Evolutionary conservation across 2,113 vertebrate genomes (phyloP), one percentile per base, ranked within the genome.

Genomic region (Naja naja): DNA sequence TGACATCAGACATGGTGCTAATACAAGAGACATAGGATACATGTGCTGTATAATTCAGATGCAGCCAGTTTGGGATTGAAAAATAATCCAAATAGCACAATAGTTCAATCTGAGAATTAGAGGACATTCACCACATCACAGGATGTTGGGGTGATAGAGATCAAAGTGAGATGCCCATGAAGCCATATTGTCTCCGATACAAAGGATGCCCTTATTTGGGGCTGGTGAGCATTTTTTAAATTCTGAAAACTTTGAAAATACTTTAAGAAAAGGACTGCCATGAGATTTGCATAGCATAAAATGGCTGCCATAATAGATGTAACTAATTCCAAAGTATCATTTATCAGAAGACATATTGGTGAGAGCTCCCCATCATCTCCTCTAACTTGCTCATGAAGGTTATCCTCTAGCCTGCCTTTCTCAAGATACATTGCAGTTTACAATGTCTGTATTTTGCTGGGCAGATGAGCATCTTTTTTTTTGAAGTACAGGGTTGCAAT

Each of bases 1-100:
- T 96, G 97, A 97, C 23, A 74, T 96, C 97, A 96, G 94, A 93
- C 1, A 93, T 94, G 39, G 53, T 16, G 88, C 45, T 93, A 93
- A 43, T 25, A 87, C 39, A 12, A 1, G 69, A 96, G 94, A n/a
- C 89, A 53, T 90, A 0, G 69, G 0, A 90, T 0, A 14, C 87
- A 30, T 0, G 0, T 92, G 74, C 74, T 69, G 56, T 23, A n/a
- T 81, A 22, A 81, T 53, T 16, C 27, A 64, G 27, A 58, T 39
- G 55, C 39, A 45, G 45, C 30, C 91, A 60, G 90, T 92, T 92
- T 58, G 55, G 94, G 52, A 0, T 39, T n/a, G 22, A 92, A 90
- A 86, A 81, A 81, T 39, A 81, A 81, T 81, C 39, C 18, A 39
- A 39, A 81, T 81, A 81, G 34, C 34, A 22, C 34, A 81, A 39